Percentiles rank a stretch among this genome's conserved stretches.
These are phyloP conservation scores for Ochotona princeps DNA, from an alignment of 2,113 vertebrate genomes.

Conservation along the genomic window DNA sequence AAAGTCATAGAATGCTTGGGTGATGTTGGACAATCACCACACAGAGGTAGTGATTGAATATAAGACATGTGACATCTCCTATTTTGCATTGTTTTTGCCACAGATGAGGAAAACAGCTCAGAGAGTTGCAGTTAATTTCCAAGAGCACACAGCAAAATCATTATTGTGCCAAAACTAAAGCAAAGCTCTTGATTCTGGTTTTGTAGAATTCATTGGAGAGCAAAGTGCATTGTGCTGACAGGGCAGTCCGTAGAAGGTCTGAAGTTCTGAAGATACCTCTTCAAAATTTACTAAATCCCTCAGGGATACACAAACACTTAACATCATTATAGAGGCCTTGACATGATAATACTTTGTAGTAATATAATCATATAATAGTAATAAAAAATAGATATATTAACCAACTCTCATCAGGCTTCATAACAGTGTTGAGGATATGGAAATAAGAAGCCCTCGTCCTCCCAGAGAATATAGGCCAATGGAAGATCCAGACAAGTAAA, in stretches of 20 bases:
- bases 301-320: slow-evolving; percentile 56
- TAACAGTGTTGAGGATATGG: not conserved
- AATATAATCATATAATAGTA: slow-evolving; percentile 55
- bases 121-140: slow-evolving; percentile 19
- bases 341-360: slow-evolving; percentile 38
- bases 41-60: not conserved
- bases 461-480: not conserved
- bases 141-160: slow-evolving; percentile 41
- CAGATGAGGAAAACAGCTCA: not conserved
- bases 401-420: slow-evolving; percentile 44
- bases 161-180: slow-evolving; percentile 25
- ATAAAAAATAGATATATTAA: slow-evolving; percentile 65
- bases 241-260: slow-evolving; percentile 12
- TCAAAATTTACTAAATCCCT: slow-evolving; percentile 51
- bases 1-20: not conserved
- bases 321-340: slow-evolving; percentile 19
- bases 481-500: slow-evolving; percentile 48
- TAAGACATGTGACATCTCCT: not conserved
- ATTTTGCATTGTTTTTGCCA: not conserved
- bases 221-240: slow-evolving; percentile 19
- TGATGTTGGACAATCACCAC: slow-evolving; percentile 1
- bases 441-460: slow-evolving; percentile 19
- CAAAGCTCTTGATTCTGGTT: not conserved
- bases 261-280: slow-evolving; percentile 46
- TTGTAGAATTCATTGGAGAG: slow-evolving; percentile 55